These are phyloP conservation scores for Trichacis sp. DNA, from an alignment of 2,888 invertebrate species.

Conservation along the genomic window DNA sequence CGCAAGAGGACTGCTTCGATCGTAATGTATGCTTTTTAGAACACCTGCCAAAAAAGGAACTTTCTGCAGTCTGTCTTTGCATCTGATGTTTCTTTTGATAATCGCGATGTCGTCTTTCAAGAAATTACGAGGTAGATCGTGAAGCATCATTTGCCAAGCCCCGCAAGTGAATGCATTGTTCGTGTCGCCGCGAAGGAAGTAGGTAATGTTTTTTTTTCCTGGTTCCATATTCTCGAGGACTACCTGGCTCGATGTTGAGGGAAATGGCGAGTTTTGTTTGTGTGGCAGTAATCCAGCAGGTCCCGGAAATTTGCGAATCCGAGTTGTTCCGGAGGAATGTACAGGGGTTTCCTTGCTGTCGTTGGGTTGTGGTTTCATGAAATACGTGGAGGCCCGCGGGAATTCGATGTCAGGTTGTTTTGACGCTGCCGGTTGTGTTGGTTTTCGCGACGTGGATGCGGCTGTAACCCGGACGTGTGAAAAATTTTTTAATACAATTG, in stretches of 20 bases:
- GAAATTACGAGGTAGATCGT: constrained; percentile 57
- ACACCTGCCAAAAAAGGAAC: constrained; percentile 63
- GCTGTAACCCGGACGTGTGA: no score
- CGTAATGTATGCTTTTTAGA: constrained; percentile 61
- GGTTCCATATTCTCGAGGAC: constrained; percentile 38
- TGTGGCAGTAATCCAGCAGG: constrained; percentile 70
- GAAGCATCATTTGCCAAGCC: constrained; percentile 60
- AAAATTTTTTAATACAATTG: no score
- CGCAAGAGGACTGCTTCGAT: constrained; percentile 63
- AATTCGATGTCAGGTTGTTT: no score
- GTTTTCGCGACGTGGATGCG: no score
- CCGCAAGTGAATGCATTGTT: constrained; percentile 58
- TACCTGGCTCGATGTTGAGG: constrained; percentile 21
- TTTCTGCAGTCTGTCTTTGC: constrained; percentile 50
- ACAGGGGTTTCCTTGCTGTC: no score
- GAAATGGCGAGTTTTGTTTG: constrained; percentile 33
- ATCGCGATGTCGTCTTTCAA: constrained; percentile 56
- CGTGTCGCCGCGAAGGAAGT: constrained; percentile 57
- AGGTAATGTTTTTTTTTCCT: constrained; percentile 21
- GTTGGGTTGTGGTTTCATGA: no score
- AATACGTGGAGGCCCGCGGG: no score
- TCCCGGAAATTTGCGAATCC: no score
- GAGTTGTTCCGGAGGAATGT: no score
- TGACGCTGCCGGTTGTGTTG: no score
- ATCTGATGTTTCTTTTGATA: constrained; percentile 52